phyloP scores from a whole-genome alignment of 2,797 vertebrate species.

The Chiloscyllium punctatum region DNA sequence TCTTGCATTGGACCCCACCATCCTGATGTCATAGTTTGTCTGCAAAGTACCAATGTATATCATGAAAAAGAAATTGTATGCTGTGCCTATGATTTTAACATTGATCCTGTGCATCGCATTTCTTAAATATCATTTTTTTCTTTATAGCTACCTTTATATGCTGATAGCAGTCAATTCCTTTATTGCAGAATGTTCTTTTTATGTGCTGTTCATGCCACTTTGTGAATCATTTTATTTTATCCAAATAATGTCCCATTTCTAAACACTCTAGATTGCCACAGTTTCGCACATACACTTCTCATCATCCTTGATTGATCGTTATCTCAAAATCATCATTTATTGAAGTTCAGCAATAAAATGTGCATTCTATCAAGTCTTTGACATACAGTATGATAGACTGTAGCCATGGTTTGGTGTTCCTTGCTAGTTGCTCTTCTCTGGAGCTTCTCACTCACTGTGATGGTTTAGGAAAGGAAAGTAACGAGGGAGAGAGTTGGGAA shows the following conservation, averaged over 20 bases:
- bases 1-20: neutral
- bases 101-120: neutral
- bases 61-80: neutral
- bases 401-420: neutral
- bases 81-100: neutral
- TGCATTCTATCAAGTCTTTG: neutral
- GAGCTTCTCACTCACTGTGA: no score
- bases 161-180: neutral
- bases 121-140: neutral
- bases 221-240: neutral
- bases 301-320: neutral
- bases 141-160: neutral
- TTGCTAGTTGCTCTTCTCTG: neutral
- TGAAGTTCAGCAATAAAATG: neutral
- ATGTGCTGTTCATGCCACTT: no score
- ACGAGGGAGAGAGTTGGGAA: no score
- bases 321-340: neutral
- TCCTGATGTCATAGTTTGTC: neutral
- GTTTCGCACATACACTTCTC: no score
- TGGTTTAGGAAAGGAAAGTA: no score
- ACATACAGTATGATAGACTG: neutral
- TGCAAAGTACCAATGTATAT: neutral
- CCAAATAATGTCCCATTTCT: neutral
- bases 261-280: neutral
- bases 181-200: neutral